Percentiles rank a stretch among this genome's conserved stretches.
Conservation (phyloP, 2,888 invertebrate species). For the Yponomeuta malinellus region DNA sequence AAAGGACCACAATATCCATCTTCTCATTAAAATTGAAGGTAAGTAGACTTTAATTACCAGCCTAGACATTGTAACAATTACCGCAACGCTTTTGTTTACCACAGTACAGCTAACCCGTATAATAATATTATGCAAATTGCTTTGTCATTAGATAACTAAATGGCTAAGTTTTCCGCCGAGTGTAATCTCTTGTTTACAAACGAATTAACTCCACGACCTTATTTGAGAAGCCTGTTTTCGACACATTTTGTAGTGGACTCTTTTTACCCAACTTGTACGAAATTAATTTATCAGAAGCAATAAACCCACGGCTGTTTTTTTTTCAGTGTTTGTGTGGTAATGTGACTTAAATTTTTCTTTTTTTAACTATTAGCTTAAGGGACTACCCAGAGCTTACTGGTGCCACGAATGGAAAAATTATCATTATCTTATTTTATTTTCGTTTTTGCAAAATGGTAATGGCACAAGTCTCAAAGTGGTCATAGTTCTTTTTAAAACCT, state of each 20-base stretch:
- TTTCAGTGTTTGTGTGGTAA: too few species aligned
- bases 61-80: background rate
- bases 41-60: background rate
- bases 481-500: too few species aligned
- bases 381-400: too few species aligned
- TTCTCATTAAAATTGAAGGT: too few species aligned
- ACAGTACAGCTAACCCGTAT: background rate
- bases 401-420: too few species aligned
- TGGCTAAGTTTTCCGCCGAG: background rate
- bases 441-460: too few species aligned
- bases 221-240: background rate
- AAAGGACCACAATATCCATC: too few species aligned
- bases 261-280: background rate
- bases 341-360: too few species aligned
- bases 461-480: too few species aligned
- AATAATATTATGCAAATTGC: constrained; percentile 2
- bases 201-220: background rate
- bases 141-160: background rate
- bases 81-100: background rate
- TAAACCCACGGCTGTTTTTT: too few species aligned
- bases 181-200: background rate
- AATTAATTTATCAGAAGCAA: background rate
- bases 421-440: too few species aligned
- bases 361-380: too few species aligned
- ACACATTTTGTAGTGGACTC: background rate